A percentile compares a stretch with the other conserved stretches of the same genome.
Evolutionary conservation across 2,113 vertebrate genomes (phyloP).

Genomic region (Patagioenas fasciata): DNA sequence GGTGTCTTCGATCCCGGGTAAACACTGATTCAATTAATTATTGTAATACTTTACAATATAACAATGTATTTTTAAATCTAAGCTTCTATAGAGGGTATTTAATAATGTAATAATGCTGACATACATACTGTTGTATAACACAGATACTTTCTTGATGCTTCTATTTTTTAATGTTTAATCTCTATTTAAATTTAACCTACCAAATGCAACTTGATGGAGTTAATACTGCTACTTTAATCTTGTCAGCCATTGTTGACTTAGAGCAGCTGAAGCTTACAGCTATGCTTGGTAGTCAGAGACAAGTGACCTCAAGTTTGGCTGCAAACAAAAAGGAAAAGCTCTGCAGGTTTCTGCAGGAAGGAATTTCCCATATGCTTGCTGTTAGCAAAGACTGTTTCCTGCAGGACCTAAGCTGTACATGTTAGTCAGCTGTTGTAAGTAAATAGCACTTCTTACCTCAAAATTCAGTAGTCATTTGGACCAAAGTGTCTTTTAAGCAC

Average conservation of each 20-base stretch:
- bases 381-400: background rate
- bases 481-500: background rate
- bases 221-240: background rate
- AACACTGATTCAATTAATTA: background rate
- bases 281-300: background rate
- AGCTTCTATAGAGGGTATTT: background rate
- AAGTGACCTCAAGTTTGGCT: background rate
- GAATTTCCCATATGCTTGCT: background rate
- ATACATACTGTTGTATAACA: background rate
- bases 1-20: slow-evolving; percentile 88
- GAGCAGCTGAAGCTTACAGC: background rate
- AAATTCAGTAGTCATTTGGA: background rate
- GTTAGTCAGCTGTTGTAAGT: background rate
- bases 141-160: background rate
- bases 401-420: background rate
- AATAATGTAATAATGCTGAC: background rate
- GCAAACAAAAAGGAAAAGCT: background rate
- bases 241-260: background rate
- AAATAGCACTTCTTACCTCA: background rate
- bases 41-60: background rate
- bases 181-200: background rate
- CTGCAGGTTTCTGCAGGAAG: background rate
- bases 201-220: background rate
- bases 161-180: background rate
- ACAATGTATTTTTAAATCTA: background rate